Conservation (phyloP, 1,140 invertebrate genomes). For the Ectropis grisescens region DNA sequence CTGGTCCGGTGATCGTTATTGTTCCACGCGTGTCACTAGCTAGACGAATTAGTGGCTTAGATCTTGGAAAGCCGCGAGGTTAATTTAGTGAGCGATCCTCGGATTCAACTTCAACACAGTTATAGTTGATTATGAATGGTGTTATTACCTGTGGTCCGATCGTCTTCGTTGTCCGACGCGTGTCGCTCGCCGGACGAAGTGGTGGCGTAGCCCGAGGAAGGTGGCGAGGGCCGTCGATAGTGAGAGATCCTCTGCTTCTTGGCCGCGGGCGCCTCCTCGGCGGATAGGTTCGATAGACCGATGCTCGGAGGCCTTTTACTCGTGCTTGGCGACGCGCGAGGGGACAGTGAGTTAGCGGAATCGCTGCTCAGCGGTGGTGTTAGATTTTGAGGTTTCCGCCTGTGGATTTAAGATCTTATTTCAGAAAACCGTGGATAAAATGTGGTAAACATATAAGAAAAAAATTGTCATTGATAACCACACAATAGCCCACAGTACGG, state of each 20-base stretch:
- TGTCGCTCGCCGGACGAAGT: slow-evolving; percentile 64
- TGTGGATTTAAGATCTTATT: no score
- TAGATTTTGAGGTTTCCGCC: slow-evolving; percentile 89
- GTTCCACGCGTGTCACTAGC: no score
- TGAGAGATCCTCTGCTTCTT: slow-evolving; percentile 89
- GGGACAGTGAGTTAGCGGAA: slow-evolving; percentile 71
- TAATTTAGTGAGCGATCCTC: no score
- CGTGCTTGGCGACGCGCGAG: slow-evolving; percentile 63
- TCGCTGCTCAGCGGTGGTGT: slow-evolving; percentile 89
- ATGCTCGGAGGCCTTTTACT: slow-evolving; percentile 71
- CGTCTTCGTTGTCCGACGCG: slow-evolving; percentile 65
- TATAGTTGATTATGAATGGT: no score
- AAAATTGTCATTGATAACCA: no score
- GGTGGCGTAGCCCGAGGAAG: slow-evolving; percentile 57
- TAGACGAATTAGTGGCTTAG: no score
- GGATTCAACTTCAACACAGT: no score
- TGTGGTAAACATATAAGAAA: no score
- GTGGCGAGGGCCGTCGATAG: slow-evolving; percentile 73
- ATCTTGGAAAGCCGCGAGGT: no score
- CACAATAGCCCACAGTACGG: no score
- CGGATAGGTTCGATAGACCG: slow-evolving; percentile 67
- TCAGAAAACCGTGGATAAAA: no score
- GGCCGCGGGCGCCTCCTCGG: slow-evolving; percentile 69
- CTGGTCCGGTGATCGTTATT: no score
- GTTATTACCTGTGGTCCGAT: slow-evolving; percentile 54